Base-by-base conservation (phyloP, 2,797 vertebrate genomes). In the Rhinophrynus dorsalis region DNA sequence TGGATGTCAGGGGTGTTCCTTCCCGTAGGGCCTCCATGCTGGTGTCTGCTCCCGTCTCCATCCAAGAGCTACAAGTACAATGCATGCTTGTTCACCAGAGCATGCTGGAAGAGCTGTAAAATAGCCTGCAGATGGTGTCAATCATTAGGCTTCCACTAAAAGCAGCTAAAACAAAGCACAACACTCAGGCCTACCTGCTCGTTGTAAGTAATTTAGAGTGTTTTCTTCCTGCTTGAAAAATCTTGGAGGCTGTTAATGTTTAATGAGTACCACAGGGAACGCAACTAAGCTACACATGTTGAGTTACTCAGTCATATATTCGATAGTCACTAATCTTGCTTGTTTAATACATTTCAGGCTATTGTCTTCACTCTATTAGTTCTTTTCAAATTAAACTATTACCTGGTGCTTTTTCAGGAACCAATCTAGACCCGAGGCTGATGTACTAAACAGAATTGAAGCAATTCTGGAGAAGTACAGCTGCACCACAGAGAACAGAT, bases 71-170 rank as follows among this genome's bases (percentile, higher is more conserved):
- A 35, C 11, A 37, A 27, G 21, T 3, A 58, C 55, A 58, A 58
- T 58, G 55, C 33, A 18, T 5, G 35, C 35, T 58, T 58, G 55
- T 58, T 38, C 40, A 21, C 40, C n/a, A 7, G 55, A 13, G 12
- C 55, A 32, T 10, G 17, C 23, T 58, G 12, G 13, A 35, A 24
- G 55, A 58, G 23, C 47, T 27, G 24, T 51, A 51, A 51, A 51
- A 26, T 40, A 37, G 20, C 20, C 29, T 38, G 35, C 55, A 58
- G 55, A 38, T 58, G 54, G 55, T 58, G 55, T 15, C 7, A 6
- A 11, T 58, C 33, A 24, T 40, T 58, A 58, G 21, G 20, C 12
- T 13, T 13, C 12, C 55, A 38, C 47, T 51, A 51, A 51, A 51
- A 51, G 23, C 47, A 51, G 24, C 47, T 27, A 47, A 51, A 4